Base-by-base conservation (phyloP, 2,797 vertebrate species). In the Coilia nasus region DNA sequence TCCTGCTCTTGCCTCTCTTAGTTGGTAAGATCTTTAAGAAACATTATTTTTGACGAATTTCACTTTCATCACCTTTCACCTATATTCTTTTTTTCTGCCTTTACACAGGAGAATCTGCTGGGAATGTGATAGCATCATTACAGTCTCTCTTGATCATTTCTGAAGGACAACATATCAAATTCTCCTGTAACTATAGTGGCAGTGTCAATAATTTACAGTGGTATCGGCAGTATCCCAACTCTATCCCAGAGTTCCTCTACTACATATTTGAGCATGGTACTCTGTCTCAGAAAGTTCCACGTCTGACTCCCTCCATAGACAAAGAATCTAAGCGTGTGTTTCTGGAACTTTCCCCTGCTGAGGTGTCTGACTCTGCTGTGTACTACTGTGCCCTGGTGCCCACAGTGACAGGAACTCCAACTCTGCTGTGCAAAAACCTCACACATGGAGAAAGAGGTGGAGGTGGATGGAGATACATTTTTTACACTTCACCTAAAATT, bases 341-440 rank as follows among this genome's bases (percentile, higher is more conserved):
- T 82, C 85, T 88, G 83, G 50, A 83, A 44, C 83, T 88, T 21
- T 60, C 54, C 54, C 83, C 84, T 44, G 87, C 7, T 25, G 81
- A 85, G 28, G 75, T 64, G 57, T 41, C 54, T 31, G 87, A 88
- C 83, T 81, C 78, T 0, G 84, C 83, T 15, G 0, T 85, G 46
- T 87, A 87, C 67, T 85, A 14, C 81, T 87, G 86, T 83, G 84
- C 75, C 2, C 11, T 84, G 78, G 81, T 31, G 59, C 83, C 86
- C 86, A 87, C 86, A 19, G 83, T 85, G 84, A 83, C 56, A 83
- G 84, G 85, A 85, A 83, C 71, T 28, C 60, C 2, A 6, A 54
- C 50, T 54, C 50, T 54, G 50, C 71, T 54, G 50, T 10, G 50
- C 50, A 54, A 54, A 54, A 54, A n/a, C n/a, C n/a, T n/a, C n/a